Evolutionary conservation across 2,888 invertebrate species (phyloP).

Genomic region (Nomada flava): DNA sequence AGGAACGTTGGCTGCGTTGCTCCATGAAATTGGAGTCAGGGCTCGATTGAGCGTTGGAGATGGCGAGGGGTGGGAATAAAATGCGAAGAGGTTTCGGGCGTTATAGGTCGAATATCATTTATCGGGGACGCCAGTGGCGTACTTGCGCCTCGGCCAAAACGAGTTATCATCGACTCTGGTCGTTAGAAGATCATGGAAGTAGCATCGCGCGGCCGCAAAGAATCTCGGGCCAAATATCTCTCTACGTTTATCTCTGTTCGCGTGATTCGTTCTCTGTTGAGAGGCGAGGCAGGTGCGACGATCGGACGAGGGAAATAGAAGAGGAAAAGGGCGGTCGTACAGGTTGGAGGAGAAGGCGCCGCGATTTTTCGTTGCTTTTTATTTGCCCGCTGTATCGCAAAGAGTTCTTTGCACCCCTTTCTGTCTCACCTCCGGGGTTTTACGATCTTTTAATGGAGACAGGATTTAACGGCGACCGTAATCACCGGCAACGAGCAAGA

Average conservation of each 20-base stretch:
- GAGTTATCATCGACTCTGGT: slow-evolving; percentile 76
- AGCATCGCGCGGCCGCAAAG: slow-evolving; percentile 38
- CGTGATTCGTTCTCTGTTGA: background rate
- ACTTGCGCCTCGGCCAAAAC: slow-evolving; percentile 54
- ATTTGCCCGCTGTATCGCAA: slow-evolving; percentile 33
- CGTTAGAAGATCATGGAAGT: slow-evolving; percentile 76
- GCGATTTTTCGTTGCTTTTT: slow-evolving; percentile 46
- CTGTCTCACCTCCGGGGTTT: slow-evolving; percentile 60
- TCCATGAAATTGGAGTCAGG: background rate
- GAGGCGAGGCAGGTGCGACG: background rate
- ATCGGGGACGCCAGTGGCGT: slow-evolving; percentile 46
- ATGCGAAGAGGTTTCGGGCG: no score
- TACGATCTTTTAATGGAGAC: slow-evolving; percentile 77
- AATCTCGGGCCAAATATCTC: slow-evolving; percentile 38
- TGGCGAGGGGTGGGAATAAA: no score
- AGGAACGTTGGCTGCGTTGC: background rate
- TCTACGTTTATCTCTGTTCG: slow-evolving; percentile 25
- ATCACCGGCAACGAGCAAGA: slow-evolving; percentile 57
- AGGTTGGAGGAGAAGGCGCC: background rate
- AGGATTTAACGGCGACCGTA: slow-evolving; percentile 73
- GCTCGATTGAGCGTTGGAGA: background rate
- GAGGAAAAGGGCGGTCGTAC: background rate
- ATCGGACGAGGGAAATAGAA: background rate
- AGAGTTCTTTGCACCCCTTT: slow-evolving; percentile 51
- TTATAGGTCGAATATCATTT: slow-evolving; percentile 40